Conservation (phyloP, 2,888 invertebrate species). For the Caenorhabditis zanzibari region DNA sequence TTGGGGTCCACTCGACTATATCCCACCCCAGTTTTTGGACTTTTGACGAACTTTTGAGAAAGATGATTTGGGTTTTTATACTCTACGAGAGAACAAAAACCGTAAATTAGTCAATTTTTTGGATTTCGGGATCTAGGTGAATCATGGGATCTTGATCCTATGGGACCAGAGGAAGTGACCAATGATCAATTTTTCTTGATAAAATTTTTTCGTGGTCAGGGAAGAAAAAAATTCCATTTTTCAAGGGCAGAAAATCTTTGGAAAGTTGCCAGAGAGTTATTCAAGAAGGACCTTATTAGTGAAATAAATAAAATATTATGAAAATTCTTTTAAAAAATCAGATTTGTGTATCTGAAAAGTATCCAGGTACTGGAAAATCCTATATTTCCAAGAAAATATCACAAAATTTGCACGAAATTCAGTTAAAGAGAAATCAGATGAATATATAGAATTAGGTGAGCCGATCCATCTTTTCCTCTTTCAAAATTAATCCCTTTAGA, state of each 20-base stretch:
- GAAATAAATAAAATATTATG: too few relatives aligned
- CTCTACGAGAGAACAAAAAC: not conserved
- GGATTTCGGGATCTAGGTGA: not conserved
- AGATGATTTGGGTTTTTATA: not conserved
- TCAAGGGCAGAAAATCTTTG: not conserved
- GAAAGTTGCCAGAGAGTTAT: too few relatives aligned
- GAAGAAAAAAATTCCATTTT: not conserved
- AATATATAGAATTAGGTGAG: conserved; percentile 9
- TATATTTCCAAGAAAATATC: too few relatives aligned
- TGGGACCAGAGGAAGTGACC: not conserved
- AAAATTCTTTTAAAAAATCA: too few relatives aligned
- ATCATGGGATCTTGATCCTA: not conserved
- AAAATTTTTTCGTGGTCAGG: not conserved
- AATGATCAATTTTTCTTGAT: conserved; percentile 17
- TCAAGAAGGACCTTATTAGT: too few relatives aligned
- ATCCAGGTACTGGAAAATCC: too few relatives aligned
- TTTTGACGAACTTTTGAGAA: conserved; percentile 38
- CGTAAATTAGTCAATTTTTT: not conserved
- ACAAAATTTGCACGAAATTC: too few relatives aligned
- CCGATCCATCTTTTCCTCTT: not conserved
- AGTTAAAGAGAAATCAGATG: not conserved
- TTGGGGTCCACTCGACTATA: conserved; percentile 11
- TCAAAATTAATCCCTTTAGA: conserved; percentile 28
- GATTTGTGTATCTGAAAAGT: too few relatives aligned
- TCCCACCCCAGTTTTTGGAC: conserved; percentile 24